Evolutionary conservation across 37 sponge, comb jelly and placozoan species (phyloP), one percentile per base, ranked within the genome.

Genomic region (Aplysina aerophoba): DNA sequence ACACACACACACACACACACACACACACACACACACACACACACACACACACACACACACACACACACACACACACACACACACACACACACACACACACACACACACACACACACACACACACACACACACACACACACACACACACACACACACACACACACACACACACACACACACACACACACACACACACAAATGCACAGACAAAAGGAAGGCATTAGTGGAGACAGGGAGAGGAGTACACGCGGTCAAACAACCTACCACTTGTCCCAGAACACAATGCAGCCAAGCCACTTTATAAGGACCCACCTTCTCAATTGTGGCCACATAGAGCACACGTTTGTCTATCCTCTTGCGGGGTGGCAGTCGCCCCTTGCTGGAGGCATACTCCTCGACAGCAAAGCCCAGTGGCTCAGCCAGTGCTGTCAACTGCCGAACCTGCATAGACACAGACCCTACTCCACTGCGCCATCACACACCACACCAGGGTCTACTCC

Each of bases 381-480:
- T 88, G 0, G 86, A 92, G 24, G 98, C 98, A 86, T 98, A 98
- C 83, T 95, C 94, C 55, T 98, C 98, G 59, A 98, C 88, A 0
- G 85, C 85, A 80, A 98, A 98, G 4, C 87, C 92, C 12, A 98
- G 85, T 0, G 41, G 79, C 28, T 81, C 81, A 0, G 94, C 96
- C 84, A 98, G 92, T 39, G 91, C 90, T 40, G 75, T 17, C 83
- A 98, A 59, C 55, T 92, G 92, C 30, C 94, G 81, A 5, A 98
- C 97, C 94, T 97, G 61, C 57, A 68, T 31, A 85, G 25, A 17
- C 38, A 56, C 0, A 24, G 37, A 38, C 73, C 21, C 27, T 67
- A 27, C 55, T 20, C 28, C 69, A 3, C 33, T 56, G 30, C 6
- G 21, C 27, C 54, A 56, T 21, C 53, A n/a, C 53, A 36, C 83